A percentile compares a stretch with the other conserved stretches of the same genome.
phyloP scores from a whole-genome alignment of 2,797 vertebrate genomes.

The Hippoglossus hippoglossus region DNA sequence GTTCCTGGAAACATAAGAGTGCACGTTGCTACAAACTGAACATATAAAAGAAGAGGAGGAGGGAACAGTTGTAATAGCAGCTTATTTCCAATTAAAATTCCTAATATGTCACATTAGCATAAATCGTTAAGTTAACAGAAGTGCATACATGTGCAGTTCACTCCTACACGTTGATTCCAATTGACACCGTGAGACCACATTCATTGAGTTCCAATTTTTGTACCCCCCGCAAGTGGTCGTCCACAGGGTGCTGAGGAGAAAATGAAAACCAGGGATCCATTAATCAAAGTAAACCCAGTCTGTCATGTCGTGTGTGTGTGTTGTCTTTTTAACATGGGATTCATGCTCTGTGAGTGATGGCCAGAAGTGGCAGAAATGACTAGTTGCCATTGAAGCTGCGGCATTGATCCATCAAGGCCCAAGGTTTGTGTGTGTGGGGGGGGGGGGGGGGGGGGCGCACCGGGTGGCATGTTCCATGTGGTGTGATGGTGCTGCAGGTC shows the following conservation, averaged over 20 bases:
- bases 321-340: constrained; percentile 44
- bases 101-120: constrained; percentile 48
- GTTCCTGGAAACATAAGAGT: constrained; percentile 29
- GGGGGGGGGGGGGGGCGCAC: not conserved
- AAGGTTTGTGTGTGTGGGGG: constrained; percentile 24
- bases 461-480: constrained; percentile 45
- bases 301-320: constrained; percentile 21
- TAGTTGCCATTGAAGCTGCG: constrained; percentile 69
- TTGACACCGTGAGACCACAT: constrained; percentile 9
- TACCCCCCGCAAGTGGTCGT: not conserved
- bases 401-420: constrained; percentile 78
- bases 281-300: constrained; percentile 47
- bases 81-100: constrained; percentile 53
- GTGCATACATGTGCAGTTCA: constrained; percentile 32
- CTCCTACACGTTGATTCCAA: constrained; percentile 17
- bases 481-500: constrained; percentile 45
- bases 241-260: constrained; percentile 29
- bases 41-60: constrained; percentile 4
- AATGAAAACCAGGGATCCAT: constrained; percentile 51
- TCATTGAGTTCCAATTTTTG: constrained; percentile 16
- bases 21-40: constrained; percentile 36
- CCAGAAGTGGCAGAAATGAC: constrained; percentile 65
- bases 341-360: constrained; percentile 65
- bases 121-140: constrained; percentile 40
- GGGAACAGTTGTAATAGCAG: constrained; percentile 15